phyloP scores from a whole-genome alignment of 2,888 invertebrate species.

The Harmothoe impar region DNA sequence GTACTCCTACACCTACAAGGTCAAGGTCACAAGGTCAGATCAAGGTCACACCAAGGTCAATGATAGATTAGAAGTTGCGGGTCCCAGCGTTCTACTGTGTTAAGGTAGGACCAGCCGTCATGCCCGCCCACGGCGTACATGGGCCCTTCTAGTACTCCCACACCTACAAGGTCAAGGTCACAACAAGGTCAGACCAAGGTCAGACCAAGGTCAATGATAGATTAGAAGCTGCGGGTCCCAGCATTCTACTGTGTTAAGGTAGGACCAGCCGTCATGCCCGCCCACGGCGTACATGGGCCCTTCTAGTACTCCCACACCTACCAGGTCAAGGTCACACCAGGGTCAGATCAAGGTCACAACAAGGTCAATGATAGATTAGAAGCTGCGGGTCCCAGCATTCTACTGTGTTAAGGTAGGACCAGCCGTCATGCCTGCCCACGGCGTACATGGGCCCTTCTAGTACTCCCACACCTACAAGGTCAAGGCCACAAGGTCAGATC shows the following conservation, averaged over 20 bases:
- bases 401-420: slow-evolving; percentile 96
- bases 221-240: slow-evolving; percentile 96
- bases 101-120: slow-evolving; percentile 97
- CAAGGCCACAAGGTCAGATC: slow-evolving; percentile 1
- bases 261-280: slow-evolving; percentile 98
- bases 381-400: slow-evolving; percentile 95
- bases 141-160: slow-evolving; percentile 90
- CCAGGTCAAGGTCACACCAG: slow-evolving; percentile 42
- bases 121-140: slow-evolving; percentile 97
- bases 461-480: slow-evolving; percentile 85
- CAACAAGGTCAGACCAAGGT: not conserved
- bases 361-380: no score
- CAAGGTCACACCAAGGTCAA: no score
- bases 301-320: slow-evolving; percentile 87
- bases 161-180: slow-evolving; percentile 79
- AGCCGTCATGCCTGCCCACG: slow-evolving; percentile 97
- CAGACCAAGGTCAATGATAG: not conserved
- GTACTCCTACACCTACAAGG: slow-evolving; percentile 86
- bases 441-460: slow-evolving; percentile 94
- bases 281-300: slow-evolving; percentile 96
- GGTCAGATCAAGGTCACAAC: not conserved
- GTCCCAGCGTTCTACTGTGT: slow-evolving; percentile 96
- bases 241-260: slow-evolving; percentile 95
- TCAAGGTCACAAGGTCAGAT: slow-evolving; percentile 9
- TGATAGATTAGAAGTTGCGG: no score